Evolutionary conservation across 1,140 invertebrate species (phyloP).

Genomic region (Lepidotrigona ventralis): DNA sequence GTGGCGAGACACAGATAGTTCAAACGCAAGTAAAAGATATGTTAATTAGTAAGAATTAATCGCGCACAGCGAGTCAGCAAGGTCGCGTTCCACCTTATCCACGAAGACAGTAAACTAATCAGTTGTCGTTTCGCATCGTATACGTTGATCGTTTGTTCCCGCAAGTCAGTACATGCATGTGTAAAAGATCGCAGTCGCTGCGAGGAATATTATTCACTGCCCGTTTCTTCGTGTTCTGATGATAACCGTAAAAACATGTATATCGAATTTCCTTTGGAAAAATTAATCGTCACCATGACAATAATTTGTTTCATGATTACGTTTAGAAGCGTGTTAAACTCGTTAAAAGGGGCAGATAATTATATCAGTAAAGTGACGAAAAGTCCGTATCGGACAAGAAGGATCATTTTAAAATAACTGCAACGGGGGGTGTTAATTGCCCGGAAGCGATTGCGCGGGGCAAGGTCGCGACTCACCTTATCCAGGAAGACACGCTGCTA

Average conservation of each 20-base stretch:
- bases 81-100: conserved; percentile 13
- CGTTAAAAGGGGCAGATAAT: background rate
- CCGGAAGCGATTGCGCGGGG: conserved; percentile 50
- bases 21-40: background rate
- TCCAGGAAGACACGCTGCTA: conserved; percentile 51
- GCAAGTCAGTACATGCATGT: background rate
- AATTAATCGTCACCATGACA: conserved; percentile 23
- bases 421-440: conserved; percentile 51
- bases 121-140: conserved; percentile 24
- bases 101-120: conserved; percentile 27
- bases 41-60: conserved; percentile 28
- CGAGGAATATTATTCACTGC: conserved; percentile 12
- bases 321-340: conserved; percentile 1
- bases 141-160: background rate
- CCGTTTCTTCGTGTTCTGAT: conserved; percentile 21
- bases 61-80: background rate
- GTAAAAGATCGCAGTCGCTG: background rate
- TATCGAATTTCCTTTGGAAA: conserved; percentile 31
- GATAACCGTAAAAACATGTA: conserved; percentile 26
- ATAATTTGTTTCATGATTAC: conserved; percentile 12
- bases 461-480: conserved; percentile 59
- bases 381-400: background rate
- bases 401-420: conserved; percentile 33
- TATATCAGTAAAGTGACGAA: background rate
- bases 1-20: background rate